Base-by-base conservation (phyloP, 1,140 invertebrate species). In the Venustaconcha ellipsiformis region DNA sequence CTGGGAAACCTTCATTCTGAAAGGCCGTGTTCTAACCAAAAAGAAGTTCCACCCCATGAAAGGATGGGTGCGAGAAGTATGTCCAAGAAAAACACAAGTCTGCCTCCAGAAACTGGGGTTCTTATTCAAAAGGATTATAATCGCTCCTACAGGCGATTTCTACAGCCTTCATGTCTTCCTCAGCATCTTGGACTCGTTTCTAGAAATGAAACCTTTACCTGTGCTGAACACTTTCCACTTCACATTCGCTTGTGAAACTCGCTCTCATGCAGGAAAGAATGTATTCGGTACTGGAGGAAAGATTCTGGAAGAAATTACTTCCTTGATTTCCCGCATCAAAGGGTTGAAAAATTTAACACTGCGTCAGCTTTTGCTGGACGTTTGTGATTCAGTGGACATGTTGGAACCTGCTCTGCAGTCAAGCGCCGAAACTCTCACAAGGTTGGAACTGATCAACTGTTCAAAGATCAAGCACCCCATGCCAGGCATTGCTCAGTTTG, bases 11-110 rank as follows among this genome's bases (percentile, higher is more conserved):
- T 96, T 96, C 85, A 90, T 92, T 1, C 88, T 96, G 26, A 92
- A 93, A 75, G 95, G 96, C 84, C 91, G 90, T 14, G 95, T 94
- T 0, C 88, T 96, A 4, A 95, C 94, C 0, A 91, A 94, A 69
- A 90, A 93, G 6, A 93, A 93, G 85, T 95, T 93, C 85, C 95
- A 95, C 86, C 95, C 95, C 80, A 95, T 95, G 87, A 94, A 93
- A 70, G 95, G 95, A 15, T 96, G 95, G 68, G 75, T 79, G 64
- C 62, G 78, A 26, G 81, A 82, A 63, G 73, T 82, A 8, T 80
- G 79, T 67, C 78, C 78, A 13, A 56, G 81, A 6, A 81, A 82
- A 59, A 77, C 78, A 5, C 83, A 84, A 94, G 79, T 93, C 13
- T 96, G 94, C 81, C 89, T 96, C 17, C 92, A 92, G 56, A 92